Conservation (phyloP, 2,113 vertebrate genomes). For the Pseudorectes ferrugineus region DNA sequence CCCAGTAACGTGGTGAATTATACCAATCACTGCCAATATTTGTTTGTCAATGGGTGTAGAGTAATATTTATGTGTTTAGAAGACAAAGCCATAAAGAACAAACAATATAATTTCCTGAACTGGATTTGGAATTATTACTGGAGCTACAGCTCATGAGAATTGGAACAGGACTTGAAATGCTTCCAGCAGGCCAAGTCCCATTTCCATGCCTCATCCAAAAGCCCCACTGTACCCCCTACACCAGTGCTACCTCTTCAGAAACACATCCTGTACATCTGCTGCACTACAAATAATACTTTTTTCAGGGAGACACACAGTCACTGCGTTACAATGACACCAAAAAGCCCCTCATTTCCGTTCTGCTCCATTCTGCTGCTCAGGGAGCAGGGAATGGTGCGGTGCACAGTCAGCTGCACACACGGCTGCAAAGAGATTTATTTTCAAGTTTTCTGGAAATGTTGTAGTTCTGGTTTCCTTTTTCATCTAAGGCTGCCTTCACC, state of each 20-base stretch:
- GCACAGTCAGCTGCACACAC: background rate
- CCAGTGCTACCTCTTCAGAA: background rate
- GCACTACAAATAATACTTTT: background rate
- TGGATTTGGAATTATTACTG: background rate
- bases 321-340: accelerated
- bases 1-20: background rate
- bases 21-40: background rate
- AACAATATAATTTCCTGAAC: background rate
- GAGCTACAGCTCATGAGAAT: background rate
- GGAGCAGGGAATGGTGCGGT: too few species aligned
- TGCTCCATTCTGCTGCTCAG: background rate
- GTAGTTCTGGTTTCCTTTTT: background rate
- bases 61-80: background rate
- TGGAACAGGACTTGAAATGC: background rate
- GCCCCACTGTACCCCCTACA: background rate
- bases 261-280: background rate
- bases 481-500: background rate
- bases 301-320: too few species aligned
- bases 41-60: background rate
- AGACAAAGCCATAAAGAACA: background rate
- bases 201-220: background rate
- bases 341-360: background rate
- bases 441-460: background rate
- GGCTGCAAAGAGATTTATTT: background rate
- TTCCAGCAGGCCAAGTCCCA: accelerated